These are phyloP conservation scores for Tenthredo livida DNA, from an alignment of 2,888 invertebrate species.

Conservation along the genomic window DNA sequence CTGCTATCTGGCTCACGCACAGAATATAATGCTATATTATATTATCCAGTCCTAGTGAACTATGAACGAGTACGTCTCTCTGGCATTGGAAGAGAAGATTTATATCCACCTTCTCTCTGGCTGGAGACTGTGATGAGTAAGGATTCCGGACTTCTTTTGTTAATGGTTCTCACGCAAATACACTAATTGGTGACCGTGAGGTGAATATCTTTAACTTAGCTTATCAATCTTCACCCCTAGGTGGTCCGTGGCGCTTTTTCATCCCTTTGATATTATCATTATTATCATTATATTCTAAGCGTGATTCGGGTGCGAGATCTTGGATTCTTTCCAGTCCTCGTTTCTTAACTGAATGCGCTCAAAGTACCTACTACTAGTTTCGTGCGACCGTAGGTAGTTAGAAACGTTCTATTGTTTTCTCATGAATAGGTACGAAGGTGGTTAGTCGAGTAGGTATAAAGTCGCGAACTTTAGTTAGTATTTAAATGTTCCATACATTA, in stretches of 20 bases:
- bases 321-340: neutral
- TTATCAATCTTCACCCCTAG: neutral
- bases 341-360: neutral
- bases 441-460: constrained; percentile 29
- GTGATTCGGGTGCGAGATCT: neutral
- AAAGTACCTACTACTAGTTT: neutral
- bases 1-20: neutral
- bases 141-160: constrained; percentile 20
- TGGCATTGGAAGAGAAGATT: constrained; percentile 35
- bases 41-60: neutral
- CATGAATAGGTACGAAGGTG: neutral
- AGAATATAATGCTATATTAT: neutral
- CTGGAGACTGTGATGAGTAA: neutral
- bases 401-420: constrained; percentile 29
- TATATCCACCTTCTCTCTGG: constrained; percentile 5
- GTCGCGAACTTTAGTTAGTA: constrained; percentile 43
- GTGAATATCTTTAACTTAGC: constrained; percentile 28
- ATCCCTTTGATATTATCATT: constrained; percentile 12
- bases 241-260: neutral
- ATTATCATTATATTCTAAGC: neutral
- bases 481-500: constrained; percentile 32
- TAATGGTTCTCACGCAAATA: constrained; percentile 28
- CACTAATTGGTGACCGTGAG: constrained; percentile 45
- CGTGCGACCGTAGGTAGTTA: neutral
- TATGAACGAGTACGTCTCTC: neutral